Conservation (phyloP, 2,888 invertebrate species). For the Pachydiplax longipennis region DNA sequence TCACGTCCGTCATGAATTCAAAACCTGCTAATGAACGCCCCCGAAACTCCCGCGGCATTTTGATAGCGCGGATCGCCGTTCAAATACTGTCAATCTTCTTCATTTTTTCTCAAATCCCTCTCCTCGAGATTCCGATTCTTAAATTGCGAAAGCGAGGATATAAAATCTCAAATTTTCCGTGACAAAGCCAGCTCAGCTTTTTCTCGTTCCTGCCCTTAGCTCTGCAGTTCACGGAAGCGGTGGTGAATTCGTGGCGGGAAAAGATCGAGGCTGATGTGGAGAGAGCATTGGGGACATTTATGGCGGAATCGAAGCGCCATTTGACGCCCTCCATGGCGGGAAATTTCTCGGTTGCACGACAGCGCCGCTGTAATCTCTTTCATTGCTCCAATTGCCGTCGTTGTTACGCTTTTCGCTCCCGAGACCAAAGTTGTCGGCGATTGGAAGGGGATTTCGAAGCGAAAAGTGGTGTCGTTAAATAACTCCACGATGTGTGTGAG, state of each 20-base stretch:
- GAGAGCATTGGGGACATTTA: background rate
- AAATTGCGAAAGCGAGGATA: background rate
- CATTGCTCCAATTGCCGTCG: background rate
- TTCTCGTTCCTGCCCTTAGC: background rate
- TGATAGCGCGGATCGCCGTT: background rate
- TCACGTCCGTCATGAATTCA: constrained; percentile 1
- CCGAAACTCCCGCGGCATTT: background rate
- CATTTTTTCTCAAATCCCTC: background rate
- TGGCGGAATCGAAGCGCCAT: background rate
- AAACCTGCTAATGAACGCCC: background rate
- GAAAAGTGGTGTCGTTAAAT: background rate
- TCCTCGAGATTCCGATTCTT: background rate
- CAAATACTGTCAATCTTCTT: background rate
- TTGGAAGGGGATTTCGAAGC: background rate
- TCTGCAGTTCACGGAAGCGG: background rate
- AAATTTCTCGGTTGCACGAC: background rate
- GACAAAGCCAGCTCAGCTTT: background rate
- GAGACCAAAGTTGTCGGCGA: background rate
- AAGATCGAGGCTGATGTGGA: background rate
- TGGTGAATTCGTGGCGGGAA: background rate
- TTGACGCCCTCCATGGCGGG: background rate
- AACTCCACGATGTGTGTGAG: background rate
- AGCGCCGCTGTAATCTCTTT: background rate
- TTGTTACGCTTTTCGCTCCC: background rate
- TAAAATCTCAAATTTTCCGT: background rate